Base-by-base conservation (phyloP, 2,113 vertebrate species). In the Hylia prasina region DNA sequence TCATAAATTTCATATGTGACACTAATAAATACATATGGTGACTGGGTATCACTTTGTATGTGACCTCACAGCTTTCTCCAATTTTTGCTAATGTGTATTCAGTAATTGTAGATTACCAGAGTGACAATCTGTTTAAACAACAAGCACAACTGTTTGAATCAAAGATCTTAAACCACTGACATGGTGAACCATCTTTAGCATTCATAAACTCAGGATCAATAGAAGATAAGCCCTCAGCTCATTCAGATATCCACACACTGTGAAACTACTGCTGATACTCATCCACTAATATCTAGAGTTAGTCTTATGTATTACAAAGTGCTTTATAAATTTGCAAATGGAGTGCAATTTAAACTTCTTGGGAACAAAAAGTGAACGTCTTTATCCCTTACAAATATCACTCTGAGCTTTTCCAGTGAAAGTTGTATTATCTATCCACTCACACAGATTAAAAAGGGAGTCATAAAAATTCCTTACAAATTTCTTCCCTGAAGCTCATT, bases 1-100 rank as follows among this genome's bases (percentile, higher is more conserved):
- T 95, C 89, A 91, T 95, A 95, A 97, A 97, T 96, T 97, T 95
- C 89, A 76, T 63, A 87, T 73, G 94, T 93, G 92, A 82, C 92
- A 93, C 39, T 94, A 95, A 94, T 88, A 96, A 87, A 96, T 91
- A 95, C 84, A 92, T 61, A 91, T 17, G 51, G 89, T 93, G 80
- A 60, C 51, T 81, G 77, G 75, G 87, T 80, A 92, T 80, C 72
- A 87, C 93, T 95, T 87, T 72, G 63, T 73, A 16, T 51, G 45
- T 84, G 93, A 96, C 90, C 86, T 77, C 85, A 82, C 65, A 79
- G 80, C 75, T 93, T 95, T 87, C 82, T 87, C 42, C 6, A 8
- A 47, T 53, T 95, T 91, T 78, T 89, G 66, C 57, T 95, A 82
- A 87, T 93, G 87, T 56, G 58, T 86, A 16, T 83, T 66, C 37